Base-by-base conservation (phyloP, 2,888 invertebrate genomes). In the Anodontia alba region DNA sequence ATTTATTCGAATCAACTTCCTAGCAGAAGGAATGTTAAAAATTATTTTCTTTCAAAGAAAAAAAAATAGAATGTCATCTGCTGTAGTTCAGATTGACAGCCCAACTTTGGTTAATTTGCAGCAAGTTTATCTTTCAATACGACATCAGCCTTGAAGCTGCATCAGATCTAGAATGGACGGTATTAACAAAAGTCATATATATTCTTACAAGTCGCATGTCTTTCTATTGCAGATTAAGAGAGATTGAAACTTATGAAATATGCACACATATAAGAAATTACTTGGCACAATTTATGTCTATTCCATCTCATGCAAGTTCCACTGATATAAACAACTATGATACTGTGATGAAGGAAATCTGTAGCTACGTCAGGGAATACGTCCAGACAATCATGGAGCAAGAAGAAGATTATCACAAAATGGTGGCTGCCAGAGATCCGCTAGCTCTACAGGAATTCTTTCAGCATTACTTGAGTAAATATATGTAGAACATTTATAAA, bases 391-490 rank as follows among this genome's bases (percentile, higher is more conserved):
- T 62, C 62, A 3, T 62, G 31, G 17, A 26, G 12, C 62, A 20
- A 5, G 62, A 62, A 33, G 8, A 33, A 33, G 62, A 62, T 1
- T 62, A 62, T 17, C 62, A 62, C 29, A 62, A 62, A 17, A 62
- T 62, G 62, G 33, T 62, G 17, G 62, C 62, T 29, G 31, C 62
- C 31, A 62, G 62, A 33, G 62, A 62, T 17, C 17, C 33, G 17
- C 33, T 33, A 33, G 62, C 62, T 12, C 62, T 62, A 15, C 31
- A 62, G 20, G 33, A 62, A 33, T 62, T 62, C 62, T 62, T 62
- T 17, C 62, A 62, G 20, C 62, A 62, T 62, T 62, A 62, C 33
- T 62, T 62, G 20, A 62, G 62, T 62, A 62, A 5, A 17, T 20
- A n/a, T 26, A 38, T 38, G 42, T 42, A 42, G 42, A 42, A 42